Percentiles rank a stretch among this genome's conserved stretches.
Evolutionary conservation across 2,797 vertebrate genomes (phyloP).

Genomic region (Gila robusta): DNA sequence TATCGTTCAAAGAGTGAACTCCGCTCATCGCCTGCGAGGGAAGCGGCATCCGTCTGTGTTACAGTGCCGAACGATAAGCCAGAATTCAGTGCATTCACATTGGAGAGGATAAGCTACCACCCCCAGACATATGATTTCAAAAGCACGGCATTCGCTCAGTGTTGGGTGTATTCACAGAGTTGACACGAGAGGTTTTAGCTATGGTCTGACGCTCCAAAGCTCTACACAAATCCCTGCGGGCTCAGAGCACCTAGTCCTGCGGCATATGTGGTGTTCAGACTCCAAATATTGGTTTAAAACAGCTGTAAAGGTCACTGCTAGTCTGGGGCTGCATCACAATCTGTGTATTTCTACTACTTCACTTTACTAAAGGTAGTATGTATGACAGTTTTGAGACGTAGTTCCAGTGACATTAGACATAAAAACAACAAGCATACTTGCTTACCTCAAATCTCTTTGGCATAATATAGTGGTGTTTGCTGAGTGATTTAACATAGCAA

Average conservation of each 20-base stretch:
- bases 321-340: conserved; percentile 7
- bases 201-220: conserved; percentile 9
- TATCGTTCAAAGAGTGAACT: conserved; percentile 21
- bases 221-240: conserved; percentile 29
- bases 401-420: background rate
- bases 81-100: conserved; percentile 29
- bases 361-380: background rate
- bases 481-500: background rate
- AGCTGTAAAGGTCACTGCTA: conserved; percentile 23
- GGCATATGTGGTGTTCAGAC: background rate
- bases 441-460: background rate
- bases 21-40: conserved; percentile 30
- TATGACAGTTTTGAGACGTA: background rate
- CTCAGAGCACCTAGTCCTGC: conserved; percentile 16
- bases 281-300: conserved; percentile 38
- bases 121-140: conserved; percentile 39
- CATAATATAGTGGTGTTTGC: background rate
- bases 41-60: conserved; percentile 8
- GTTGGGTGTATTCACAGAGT: conserved; percentile 24
- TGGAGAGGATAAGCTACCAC: conserved; percentile 24
- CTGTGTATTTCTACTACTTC: background rate
- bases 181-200: conserved; percentile 40
- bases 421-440: background rate
- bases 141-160: background rate
- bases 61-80: conserved; percentile 15